These are phyloP conservation scores for Saturnia japonica DNA, from an alignment of 2,888 invertebrate species.

Conservation along the genomic window DNA sequence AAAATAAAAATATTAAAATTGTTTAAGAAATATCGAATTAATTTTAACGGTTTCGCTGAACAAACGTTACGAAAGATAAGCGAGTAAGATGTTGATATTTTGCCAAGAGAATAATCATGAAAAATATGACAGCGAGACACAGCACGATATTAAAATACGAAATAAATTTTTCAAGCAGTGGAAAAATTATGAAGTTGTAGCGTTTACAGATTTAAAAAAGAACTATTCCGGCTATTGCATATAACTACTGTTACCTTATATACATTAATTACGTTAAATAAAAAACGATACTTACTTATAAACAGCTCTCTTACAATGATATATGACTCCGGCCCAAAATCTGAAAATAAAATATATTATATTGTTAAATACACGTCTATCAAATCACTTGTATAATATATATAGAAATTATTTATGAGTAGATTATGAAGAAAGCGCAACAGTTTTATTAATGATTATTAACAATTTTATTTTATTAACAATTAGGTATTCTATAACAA, in stretches of 20 bases:
- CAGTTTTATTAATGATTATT: too few relatives aligned
- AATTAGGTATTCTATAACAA: too few relatives aligned
- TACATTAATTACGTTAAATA: conserved; percentile 2
- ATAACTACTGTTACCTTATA: conserved; percentile 5
- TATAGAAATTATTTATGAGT: too few relatives aligned
- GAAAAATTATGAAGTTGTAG: conserved; percentile 41
- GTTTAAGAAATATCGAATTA: conserved; percentile 17
- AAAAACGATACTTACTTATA: conserved; percentile 61
- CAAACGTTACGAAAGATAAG: conserved; percentile 71
- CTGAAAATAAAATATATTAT: conserved; percentile 60
- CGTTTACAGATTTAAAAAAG: conserved; percentile 31
- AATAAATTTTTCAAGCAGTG: conserved; percentile 58
- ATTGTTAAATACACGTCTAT: neutral
- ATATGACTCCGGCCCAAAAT: conserved; percentile 78
- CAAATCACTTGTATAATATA: too few relatives aligned
- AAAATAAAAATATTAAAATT: conserved; percentile 16
- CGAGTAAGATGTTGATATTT: conserved; percentile 69
- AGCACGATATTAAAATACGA: conserved; percentile 67
- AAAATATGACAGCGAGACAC: conserved; percentile 69
- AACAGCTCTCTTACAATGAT: conserved; percentile 69
- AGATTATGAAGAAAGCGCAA: too few relatives aligned
- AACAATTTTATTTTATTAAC: too few relatives aligned
- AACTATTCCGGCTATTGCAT: conserved; percentile 35
- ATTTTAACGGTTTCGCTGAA: conserved; percentile 43
- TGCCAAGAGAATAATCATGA: conserved; percentile 76